Evolutionary conservation across 2,888 invertebrate genomes (phyloP), one percentile per base, ranked within the genome.

Genomic region (Hydrotaea diabolus): DNA sequence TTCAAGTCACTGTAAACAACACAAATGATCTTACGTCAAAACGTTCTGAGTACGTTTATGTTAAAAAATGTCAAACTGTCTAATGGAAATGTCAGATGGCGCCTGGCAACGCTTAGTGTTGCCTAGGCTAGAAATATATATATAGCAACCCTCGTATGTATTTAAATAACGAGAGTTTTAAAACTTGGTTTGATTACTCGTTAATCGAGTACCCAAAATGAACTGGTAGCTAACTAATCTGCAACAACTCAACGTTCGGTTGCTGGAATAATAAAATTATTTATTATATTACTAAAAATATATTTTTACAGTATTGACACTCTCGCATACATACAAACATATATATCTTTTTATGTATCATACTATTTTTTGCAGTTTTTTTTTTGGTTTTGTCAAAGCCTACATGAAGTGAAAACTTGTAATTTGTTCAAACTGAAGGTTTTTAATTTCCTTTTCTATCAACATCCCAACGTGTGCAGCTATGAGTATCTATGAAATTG

Each of bases 331-430:
- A 55, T 55, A 55, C 19, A 59, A n/a, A n/a, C n/a, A n/a, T n/a
- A n/a, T n/a, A n/a, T n/a, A n/a, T n/a, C n/a, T n/a, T n/a, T n/a
- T n/a, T 23, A 23, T 59, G 4, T 43, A 31, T 59, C 31, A 36
- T 43, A 19, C 66, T 39, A 66, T 66, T 66, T 66, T 66, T 66
- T 39, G 66, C 19, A 39, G 21, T 66, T 66, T 36, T 64, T 31
- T 36, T 36, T 36, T 36, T 8, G 31, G 39, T 43, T 66, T 43
- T 66, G 19, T 66, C 26, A 39, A 66, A 39, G 66, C 66, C 66
- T 43, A 66, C 66, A 66, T 13, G 21, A 39, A 19, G 43, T 66
- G 43, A 64, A 36, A 64, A 17, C 36, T 17, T 5, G 17, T 31
- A 39, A 39, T 31, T 31, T 2, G 9, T 66, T 39, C 43, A 21